Percentiles rank a stretch among this genome's conserved stretches.
Evolutionary conservation across 1,140 invertebrate species (phyloP).

Genomic region (Ooceraea biroi): DNA sequence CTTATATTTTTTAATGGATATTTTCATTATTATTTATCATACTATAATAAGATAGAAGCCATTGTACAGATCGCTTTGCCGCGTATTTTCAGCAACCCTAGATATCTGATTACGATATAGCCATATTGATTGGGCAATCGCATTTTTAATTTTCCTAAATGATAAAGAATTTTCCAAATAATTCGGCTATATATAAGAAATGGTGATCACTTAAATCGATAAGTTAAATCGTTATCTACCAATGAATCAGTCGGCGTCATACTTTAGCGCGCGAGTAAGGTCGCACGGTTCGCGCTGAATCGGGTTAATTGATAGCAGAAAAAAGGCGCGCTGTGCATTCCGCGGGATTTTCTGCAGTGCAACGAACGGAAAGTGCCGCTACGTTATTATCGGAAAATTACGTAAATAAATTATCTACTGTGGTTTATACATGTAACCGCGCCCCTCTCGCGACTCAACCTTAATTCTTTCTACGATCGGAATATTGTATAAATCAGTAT

Average conservation of each 20-base stretch:
- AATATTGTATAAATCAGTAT: too few relatives aligned
- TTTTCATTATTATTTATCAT: neutral
- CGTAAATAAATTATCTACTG: slow-evolving; percentile 27
- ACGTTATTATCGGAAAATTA: slow-evolving; percentile 39
- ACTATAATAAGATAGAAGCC: neutral
- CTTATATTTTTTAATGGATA: neutral
- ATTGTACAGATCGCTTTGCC: neutral
- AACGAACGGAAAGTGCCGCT: slow-evolving; percentile 9
- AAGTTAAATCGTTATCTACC: neutral
- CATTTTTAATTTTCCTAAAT: too few relatives aligned
- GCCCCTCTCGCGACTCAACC: neutral
- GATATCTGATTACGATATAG: neutral
- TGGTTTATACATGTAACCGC: slow-evolving; percentile 4
- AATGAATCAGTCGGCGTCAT: slow-evolving; percentile 10
- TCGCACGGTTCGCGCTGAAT: slow-evolving; percentile 40
- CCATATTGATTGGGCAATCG: neutral
- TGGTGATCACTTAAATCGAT: neutral
- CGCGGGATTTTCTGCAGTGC: slow-evolving; percentile 43
- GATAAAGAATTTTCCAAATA: slow-evolving; percentile 20
- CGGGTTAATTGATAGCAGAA: neutral
- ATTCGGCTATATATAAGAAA: neutral
- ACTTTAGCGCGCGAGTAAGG: slow-evolving; percentile 5
- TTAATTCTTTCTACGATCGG: neutral
- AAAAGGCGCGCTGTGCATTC: slow-evolving; percentile 43
- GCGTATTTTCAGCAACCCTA: neutral